Percentiles rank a stretch among this genome's conserved stretches.
These are phyloP conservation scores for Philereme vetulata DNA, from an alignment of 2,888 invertebrate species.

Conservation along the genomic window DNA sequence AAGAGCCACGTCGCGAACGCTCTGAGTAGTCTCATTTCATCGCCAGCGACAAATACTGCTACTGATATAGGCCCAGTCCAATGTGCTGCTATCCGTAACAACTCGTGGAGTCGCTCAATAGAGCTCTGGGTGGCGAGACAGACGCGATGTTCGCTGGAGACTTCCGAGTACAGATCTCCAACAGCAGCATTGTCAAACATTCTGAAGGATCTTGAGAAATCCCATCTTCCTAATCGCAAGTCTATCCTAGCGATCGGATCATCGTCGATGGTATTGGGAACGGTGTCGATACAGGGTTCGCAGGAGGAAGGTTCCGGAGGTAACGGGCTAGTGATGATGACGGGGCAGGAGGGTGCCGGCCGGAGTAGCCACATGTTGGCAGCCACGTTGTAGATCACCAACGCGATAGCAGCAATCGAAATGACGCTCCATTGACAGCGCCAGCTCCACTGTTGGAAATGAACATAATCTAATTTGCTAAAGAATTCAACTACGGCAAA, in stretches of 20 bases:
- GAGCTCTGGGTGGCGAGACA: conserved; percentile 94
- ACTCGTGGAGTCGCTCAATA: conserved; percentile 90
- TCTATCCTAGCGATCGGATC: conserved; percentile 84
- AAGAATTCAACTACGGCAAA: neutral
- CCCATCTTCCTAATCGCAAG: conserved; percentile 89
- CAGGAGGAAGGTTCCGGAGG: conserved; percentile 61
- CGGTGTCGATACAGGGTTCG: conserved; percentile 67
- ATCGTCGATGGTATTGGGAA: conserved; percentile 60
- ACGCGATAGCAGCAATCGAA: conserved; percentile 85
- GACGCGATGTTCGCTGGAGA: conserved; percentile 84
- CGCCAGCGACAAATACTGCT: conserved; percentile 91
- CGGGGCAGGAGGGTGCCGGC: conserved; percentile 58
- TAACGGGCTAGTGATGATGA: conserved; percentile 45
- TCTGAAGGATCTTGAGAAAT: conserved; percentile 87
- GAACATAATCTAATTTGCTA: conserved; percentile 4
- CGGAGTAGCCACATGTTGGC: conserved; percentile 73
- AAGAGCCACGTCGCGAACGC: conserved; percentile 90
- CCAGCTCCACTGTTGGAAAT: conserved; percentile 69
- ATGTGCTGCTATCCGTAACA: conserved; percentile 90
- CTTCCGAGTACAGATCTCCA: conserved; percentile 86
- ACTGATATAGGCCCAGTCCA: conserved; percentile 95
- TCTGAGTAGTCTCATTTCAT: conserved; percentile 89
- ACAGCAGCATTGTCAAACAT: conserved; percentile 89
- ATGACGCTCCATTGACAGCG: conserved; percentile 88
- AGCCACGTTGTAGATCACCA: conserved; percentile 84